phyloP scores from a whole-genome alignment of 2,888 invertebrate genomes.

The Mythimna albipuncta region DNA sequence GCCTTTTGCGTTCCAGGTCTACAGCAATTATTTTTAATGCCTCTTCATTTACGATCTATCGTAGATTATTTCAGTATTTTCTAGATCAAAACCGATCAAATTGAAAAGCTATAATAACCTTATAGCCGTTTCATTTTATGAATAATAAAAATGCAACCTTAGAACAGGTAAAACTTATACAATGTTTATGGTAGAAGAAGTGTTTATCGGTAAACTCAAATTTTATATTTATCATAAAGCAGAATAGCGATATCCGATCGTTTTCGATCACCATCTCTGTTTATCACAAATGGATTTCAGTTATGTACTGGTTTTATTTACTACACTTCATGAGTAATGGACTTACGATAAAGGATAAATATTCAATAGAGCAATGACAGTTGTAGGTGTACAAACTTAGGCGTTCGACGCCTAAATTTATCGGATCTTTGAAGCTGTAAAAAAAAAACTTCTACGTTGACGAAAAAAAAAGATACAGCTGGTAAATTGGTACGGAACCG shows the following conservation, averaged over 20 bases:
- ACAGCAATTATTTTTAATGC: too few relatives aligned
- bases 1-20: too few relatives aligned
- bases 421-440: too few relatives aligned
- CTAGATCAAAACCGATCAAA: conserved; percentile 24
- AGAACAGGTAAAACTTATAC: conserved; percentile 27
- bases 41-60: neutral
- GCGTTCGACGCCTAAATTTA: too few relatives aligned
- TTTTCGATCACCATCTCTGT: conserved; percentile 3
- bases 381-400: too few relatives aligned
- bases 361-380: too few relatives aligned
- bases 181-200: conserved; percentile 23
- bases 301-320: too few relatives aligned
- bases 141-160: conserved; percentile 18
- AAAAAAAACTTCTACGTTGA: too few relatives aligned
- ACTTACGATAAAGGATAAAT: too few relatives aligned
- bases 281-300: neutral
- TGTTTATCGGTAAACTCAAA: conserved; percentile 17
- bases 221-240: conserved; percentile 33
- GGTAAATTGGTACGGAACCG: too few relatives aligned
- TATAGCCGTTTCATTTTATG: conserved; percentile 33
- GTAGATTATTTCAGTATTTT: conserved; percentile 20
- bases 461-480: too few relatives aligned
- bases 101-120: conserved; percentile 17
- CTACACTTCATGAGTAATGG: neutral
- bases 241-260: neutral